These are phyloP conservation scores for Pyrrhosoma nymphula DNA, from an alignment of 2,888 invertebrate species.

Conservation along the genomic window DNA sequence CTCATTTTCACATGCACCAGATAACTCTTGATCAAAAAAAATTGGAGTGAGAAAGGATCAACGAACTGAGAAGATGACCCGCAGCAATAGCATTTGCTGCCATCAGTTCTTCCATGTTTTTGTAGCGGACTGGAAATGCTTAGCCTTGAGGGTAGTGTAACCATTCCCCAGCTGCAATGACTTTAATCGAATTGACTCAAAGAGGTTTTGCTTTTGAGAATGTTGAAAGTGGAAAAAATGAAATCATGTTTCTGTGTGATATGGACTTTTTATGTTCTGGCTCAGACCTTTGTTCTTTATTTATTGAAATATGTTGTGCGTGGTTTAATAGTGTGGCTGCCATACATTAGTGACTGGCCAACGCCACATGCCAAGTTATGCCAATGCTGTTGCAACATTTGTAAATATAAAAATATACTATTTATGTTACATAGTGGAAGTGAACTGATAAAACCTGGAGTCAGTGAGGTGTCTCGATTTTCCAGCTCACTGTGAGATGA, in stretches of 20 bases:
- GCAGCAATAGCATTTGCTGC: background rate
- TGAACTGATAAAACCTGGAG: background rate
- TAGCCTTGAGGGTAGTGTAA: background rate
- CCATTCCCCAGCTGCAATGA: background rate
- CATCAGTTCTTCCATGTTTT: background rate
- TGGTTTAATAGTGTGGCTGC: background rate
- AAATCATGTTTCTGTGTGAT: background rate
- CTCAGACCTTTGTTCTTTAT: background rate
- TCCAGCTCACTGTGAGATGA: background rate
- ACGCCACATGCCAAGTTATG: background rate
- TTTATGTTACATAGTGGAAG: background rate
- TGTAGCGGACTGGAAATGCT: background rate
- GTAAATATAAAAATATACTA: constrained; percentile 1
- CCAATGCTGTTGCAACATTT: background rate
- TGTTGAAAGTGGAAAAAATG: background rate
- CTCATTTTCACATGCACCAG: background rate
- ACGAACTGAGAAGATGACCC: background rate
- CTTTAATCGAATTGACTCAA: background rate
- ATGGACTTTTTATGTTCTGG: background rate
- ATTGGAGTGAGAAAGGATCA: too few relatives aligned
- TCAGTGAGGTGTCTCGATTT: background rate
- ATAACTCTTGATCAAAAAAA: background rate
- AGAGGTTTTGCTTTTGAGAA: background rate
- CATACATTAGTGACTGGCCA: background rate
- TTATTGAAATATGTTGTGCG: background rate